Evolutionary conservation across 2,113 vertebrate species (phyloP), one percentile per base, ranked within the genome.

Genomic region (Takifugu bimaculatus): DNA sequence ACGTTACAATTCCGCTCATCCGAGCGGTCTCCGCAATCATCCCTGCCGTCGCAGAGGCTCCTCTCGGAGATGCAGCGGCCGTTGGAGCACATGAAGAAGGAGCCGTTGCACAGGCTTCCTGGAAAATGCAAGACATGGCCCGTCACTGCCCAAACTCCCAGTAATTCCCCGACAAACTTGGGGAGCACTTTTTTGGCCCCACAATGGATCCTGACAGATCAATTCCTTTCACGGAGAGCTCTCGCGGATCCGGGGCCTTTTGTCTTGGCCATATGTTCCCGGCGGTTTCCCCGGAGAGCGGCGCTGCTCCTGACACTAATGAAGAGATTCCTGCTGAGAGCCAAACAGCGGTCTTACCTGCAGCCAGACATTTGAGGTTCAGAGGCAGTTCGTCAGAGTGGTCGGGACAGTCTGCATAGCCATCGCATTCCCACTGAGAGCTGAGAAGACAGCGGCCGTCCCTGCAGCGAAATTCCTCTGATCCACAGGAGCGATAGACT

Each of bases 71-170:
- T 93, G 82, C 97, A 99, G 77, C 93, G 94, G 26, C 96, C 95
- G 78, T 95, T 98, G 90, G 94, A 94, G 81, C 97, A 99, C 93
- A 98, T 94, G 90, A 96, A 99, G 91, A 96, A 98, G 76, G 96
- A 99, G 82, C 91, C 93, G 63, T 97, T 98, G 93, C 97, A 99
- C 86, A 95, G 88, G 89, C 95, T 96, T 92, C 96, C 96, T 98
- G 91, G 66, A 92, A 90, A 55, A 81, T 71, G 56, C n/a, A 68
- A 69, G 39, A 78, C 50, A 14, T 72, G n/a, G 62, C 28, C 68
- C 57, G 66, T 78, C 49, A 77, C 39, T 55, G 68, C 62, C 56
- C 65, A 29, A 39, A 52, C 0, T n/a, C 45, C 53, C 20, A 44
- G 6, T 5, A 26, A 48, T 65, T 68, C 48, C 44, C 54, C 57